A percentile compares a stretch with the other conserved stretches of the same genome.
These are phyloP conservation scores for Hemitrygon akajei DNA, from an alignment of 2,797 vertebrate species.

Conservation along the genomic window DNA sequence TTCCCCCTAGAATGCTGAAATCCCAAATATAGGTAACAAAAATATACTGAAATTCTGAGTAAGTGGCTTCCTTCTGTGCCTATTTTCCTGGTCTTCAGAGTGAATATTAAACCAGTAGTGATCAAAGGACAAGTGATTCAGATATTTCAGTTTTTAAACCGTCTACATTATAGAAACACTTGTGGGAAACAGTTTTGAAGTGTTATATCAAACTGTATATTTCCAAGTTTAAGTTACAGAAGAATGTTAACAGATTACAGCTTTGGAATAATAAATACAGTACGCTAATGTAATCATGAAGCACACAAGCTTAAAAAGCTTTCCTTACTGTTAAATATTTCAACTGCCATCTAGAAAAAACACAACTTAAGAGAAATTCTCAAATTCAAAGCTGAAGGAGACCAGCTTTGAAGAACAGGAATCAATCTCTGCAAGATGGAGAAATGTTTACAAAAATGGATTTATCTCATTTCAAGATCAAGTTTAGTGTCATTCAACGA, in stretches of 20 bases:
- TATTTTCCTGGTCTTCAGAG: neutral
- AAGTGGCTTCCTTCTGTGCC: neutral
- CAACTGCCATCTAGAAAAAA: neutral
- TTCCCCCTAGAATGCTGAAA: neutral
- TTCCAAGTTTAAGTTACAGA: neutral
- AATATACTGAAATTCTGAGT: neutral
- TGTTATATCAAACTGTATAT: neutral
- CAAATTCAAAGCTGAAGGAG: neutral
- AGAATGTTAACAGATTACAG: neutral
- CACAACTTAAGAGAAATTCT: neutral
- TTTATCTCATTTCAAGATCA: neutral
- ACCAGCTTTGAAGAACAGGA: neutral
- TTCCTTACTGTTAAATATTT: neutral
- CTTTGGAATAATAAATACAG: neutral
- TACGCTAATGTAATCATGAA: neutral
- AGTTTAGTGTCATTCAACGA: too few relatives aligned
- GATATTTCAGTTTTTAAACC: neutral
- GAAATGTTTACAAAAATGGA: neutral
- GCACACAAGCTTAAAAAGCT: neutral
- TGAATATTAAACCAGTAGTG: neutral
- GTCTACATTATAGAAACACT: neutral
- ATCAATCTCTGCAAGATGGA: neutral
- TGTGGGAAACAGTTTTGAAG: neutral
- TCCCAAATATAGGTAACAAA: neutral
- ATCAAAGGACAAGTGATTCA: neutral